phyloP scores from a whole-genome alignment of 2,888 invertebrate genomes.

The Callyntrura guangdongensis region DNA sequence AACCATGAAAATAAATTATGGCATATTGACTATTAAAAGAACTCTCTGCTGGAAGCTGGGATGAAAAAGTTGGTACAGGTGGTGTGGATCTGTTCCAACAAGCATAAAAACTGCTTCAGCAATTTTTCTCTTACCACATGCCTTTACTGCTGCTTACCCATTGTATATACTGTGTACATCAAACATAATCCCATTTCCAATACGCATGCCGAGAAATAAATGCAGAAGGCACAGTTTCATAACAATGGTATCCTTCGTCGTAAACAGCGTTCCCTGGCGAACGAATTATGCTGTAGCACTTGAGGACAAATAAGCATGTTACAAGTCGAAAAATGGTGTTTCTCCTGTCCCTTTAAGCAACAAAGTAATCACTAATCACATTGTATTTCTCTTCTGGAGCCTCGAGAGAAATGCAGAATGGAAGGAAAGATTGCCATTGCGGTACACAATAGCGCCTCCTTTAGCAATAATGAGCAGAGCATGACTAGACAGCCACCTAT shows the following conservation, averaged over 20 bases:
- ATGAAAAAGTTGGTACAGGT: conserved; percentile 11
- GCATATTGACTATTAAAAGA: conserved; percentile 52
- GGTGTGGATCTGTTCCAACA: not conserved
- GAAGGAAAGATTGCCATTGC: not conserved
- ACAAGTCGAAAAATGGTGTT: conserved; percentile 17
- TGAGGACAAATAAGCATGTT: conserved; percentile 12
- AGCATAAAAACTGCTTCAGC: too few species aligned
- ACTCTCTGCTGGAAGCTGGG: conserved; percentile 62
- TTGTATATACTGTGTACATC: too few species aligned
- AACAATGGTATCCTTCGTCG: too few species aligned
- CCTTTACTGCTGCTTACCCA: too few species aligned
- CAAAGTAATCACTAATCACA: conserved; percentile 40
- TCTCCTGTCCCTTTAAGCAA: conserved; percentile 23
- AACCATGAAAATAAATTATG: conserved; percentile 61
- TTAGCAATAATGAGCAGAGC: not conserved
- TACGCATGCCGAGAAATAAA: too few species aligned
- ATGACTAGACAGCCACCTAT: not conserved
- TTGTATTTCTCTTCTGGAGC: not conserved
- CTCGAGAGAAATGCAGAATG: conserved; percentile 5
- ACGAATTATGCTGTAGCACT: too few species aligned
- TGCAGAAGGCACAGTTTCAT: too few species aligned
- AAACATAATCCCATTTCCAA: too few species aligned
- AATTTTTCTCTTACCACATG: too few species aligned
- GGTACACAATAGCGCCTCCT: not conserved
- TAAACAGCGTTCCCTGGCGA: too few species aligned